phyloP scores from a whole-genome alignment of 2,888 invertebrate species.

The Micropterix aruncella region DNA sequence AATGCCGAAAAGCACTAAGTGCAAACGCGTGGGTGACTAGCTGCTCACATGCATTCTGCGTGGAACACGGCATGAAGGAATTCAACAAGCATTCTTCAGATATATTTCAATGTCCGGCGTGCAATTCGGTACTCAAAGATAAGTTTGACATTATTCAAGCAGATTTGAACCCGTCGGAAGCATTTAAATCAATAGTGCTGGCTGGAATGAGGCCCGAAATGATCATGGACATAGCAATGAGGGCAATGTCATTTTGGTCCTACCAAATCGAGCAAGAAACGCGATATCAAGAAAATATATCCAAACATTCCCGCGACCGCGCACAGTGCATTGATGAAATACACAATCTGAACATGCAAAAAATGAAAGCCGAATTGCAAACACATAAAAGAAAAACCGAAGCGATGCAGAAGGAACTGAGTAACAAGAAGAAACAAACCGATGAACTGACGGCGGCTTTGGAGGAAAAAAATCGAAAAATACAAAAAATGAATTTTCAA shows the following conservation, averaged over 20 bases:
- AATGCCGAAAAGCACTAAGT: slow-evolving; percentile 31
- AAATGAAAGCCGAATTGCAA: slow-evolving; percentile 32
- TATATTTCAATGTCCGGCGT: slow-evolving; percentile 33
- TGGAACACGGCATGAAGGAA: slow-evolving; percentile 36
- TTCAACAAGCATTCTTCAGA: slow-evolving; percentile 32
- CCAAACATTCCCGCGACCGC: slow-evolving; percentile 32
- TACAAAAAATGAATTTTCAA: slow-evolving; percentile 33
- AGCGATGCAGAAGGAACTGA: slow-evolving; percentile 28
- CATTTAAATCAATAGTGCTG: slow-evolving; percentile 36
- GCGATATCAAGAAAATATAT: slow-evolving; percentile 31
- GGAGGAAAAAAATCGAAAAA: slow-evolving; percentile 31
- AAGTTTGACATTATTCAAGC: slow-evolving; percentile 39
- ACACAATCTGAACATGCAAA: slow-evolving; percentile 28
- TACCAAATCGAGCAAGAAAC: slow-evolving; percentile 39
- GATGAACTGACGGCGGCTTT: slow-evolving; percentile 29
- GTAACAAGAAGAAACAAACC: slow-evolving; percentile 30
- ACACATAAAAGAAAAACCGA: slow-evolving; percentile 30
- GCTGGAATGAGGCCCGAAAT: slow-evolving; percentile 38
- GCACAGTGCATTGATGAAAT: slow-evolving; percentile 32
- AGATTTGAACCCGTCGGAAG: slow-evolving; percentile 34
- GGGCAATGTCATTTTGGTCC: slow-evolving; percentile 40
- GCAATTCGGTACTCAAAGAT: slow-evolving; percentile 31
- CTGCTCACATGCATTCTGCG: slow-evolving; percentile 40
- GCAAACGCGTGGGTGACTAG: slow-evolving; percentile 38
- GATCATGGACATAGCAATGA: slow-evolving; percentile 39